Evolutionary conservation across 2,888 invertebrate species (phyloP), one percentile per base, ranked within the genome.

Genomic region (Encarsia formosa): DNA sequence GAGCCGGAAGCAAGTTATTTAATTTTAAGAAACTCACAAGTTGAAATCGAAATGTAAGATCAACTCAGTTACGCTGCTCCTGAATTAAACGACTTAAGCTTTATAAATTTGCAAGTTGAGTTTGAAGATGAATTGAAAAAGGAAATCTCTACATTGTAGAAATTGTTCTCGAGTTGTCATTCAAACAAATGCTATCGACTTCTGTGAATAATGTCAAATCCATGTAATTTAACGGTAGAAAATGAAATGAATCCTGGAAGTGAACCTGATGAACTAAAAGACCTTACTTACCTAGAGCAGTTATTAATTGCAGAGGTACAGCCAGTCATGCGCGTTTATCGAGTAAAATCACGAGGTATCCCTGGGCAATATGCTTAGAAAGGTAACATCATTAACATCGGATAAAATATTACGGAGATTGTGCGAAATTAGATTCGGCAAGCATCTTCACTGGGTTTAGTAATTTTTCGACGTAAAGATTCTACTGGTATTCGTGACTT

Each of bases 261-360:
- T 35, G n/a, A 11, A 11, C 15, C 35, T 15, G n/a, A 13, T 35
- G 35, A n/a, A 35, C 11, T 35, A 15, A 5, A 42, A 42, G 26
- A 42, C 26, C 20, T 42, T 11, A 42, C 42, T 42, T 42, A 18
- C 26, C 26, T 42, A 11, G 42, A 42, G 20, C 23, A 42, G 29
- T 26, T 24, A 26, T 20, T 42, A 15, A 42, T 42, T 26, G 42
- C 42, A 26, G 26, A 26, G 26, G 26, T 42, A 11, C 42, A 42
- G 26, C 42, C 42, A n/a, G 42, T 42, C 26, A 42, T 42, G 29
- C 42, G 42, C n/a, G 42, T 42, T 15, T 42, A 42, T 16, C 42
- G 42, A 16, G 26, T 42, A 23, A 26, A 42, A 26, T 42, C 42
- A 13, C 24, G 26, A 18, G 42, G 42, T 42, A 23, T 35, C 15